Evolutionary conservation across 2,888 invertebrate genomes (phyloP), one percentile per base, ranked within the genome.

Genomic region (Oxycera nigricornis): DNA sequence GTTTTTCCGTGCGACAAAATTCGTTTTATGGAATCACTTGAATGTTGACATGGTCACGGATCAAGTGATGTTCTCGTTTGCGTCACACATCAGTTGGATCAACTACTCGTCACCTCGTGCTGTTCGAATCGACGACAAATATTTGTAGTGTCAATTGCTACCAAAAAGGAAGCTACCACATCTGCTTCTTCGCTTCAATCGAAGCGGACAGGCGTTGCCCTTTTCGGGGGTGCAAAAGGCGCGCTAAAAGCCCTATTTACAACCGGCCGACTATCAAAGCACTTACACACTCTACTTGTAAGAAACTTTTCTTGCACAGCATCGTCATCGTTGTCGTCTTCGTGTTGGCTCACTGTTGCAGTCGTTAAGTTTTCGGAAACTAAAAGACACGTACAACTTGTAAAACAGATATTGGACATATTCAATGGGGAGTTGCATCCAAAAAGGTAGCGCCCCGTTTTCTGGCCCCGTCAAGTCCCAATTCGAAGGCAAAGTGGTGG

Each of bases 361-460:
- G 57, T 31, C 61, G 61, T 61, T 61, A 61, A 46, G 46, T 39
- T 24, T 70, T 55, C 20, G 52, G 70, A 70, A 55, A 70, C 70
- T 70, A 14, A 77, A 78, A 79, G 79, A 79, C 82, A 81, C 81
- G 82, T 80, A 81, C 81, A 81, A 78, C 80, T 78, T 82, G 81
- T 81, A 80, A 81, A 80, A 81, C 81, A 81, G 79, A 80, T 80
- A 82, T 81, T 77, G 76, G 77, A 79, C 78, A 78, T 70, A 55
- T 55, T 55, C 55, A 55, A 55, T 70, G 52, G 52, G 70, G 55
- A 70, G 50, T 22, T 22, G 68, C 68, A 50, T 17, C 68, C n/a
- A 28, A 14, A 68, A 50, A 68, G 68, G 46, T 68, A 50, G 28
- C 30, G 28, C 30, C 28, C 20, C 11, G 24, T 39, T 65, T 2